These are phyloP conservation scores for Tachysurus fulvidraco DNA, from an alignment of 2,113 vertebrate species.

Conservation along the genomic window DNA sequence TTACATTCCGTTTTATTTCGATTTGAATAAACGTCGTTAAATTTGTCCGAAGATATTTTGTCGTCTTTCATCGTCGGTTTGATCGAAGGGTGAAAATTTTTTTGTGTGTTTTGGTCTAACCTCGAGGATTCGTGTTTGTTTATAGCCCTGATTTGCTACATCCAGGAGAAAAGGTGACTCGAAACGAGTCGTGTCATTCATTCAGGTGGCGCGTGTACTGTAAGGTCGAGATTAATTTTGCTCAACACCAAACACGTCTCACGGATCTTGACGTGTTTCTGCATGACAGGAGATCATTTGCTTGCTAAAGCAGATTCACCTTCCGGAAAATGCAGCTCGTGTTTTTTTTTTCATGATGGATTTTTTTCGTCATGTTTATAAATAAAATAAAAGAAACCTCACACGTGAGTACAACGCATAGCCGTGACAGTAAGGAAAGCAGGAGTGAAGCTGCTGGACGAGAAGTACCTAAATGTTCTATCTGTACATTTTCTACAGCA, in stretches of 20 bases:
- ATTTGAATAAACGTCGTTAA: not conserved
- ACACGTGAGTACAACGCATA: too few relatives aligned
- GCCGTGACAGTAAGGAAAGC: constrained; percentile 3
- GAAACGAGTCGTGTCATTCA: not conserved
- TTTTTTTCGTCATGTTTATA: not conserved
- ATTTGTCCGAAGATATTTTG: not conserved
- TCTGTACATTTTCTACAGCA: not conserved
- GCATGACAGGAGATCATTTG: not conserved
- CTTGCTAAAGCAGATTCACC: not conserved
- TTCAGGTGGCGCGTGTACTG: not conserved
- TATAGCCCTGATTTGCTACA: not conserved
- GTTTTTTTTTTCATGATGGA: too few relatives aligned
- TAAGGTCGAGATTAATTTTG: not conserved
- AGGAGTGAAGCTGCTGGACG: not conserved
- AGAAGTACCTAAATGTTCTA: not conserved
- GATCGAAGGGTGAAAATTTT: not conserved
- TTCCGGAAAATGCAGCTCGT: not conserved
- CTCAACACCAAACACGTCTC: too few relatives aligned
- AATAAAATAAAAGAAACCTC: not conserved
- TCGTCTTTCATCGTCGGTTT: not conserved
- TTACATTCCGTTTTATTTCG: not conserved
- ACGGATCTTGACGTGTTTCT: not conserved
- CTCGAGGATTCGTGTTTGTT: too few relatives aligned
- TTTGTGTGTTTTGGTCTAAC: not conserved
- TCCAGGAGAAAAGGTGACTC: not conserved